These are phyloP conservation scores for Ptyas mucosa DNA, from an alignment of 2,113 vertebrate species.

Conservation along the genomic window DNA sequence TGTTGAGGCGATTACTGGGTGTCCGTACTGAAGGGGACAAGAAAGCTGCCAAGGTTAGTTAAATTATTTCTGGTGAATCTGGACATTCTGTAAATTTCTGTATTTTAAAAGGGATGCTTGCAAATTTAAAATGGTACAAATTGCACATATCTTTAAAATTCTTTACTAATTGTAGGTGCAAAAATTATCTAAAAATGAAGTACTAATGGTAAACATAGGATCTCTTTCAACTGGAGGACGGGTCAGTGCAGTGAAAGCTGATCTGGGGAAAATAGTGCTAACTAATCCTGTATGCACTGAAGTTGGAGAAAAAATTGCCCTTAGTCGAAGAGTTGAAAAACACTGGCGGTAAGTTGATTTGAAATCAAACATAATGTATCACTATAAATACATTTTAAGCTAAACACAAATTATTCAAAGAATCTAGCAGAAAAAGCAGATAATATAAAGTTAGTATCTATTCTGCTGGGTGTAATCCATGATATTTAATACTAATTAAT, in stretches of 20 bases:
- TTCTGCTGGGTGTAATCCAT: neutral
- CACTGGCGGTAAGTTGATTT: conserved; percentile 90
- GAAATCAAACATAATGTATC: neutral
- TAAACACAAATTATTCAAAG: neutral
- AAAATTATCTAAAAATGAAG: conserved; percentile 97
- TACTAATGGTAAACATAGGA: conserved; percentile 98
- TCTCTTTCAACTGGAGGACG: conserved; percentile 94
- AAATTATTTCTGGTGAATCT: neutral
- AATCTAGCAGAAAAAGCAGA: neutral
- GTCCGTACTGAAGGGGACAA: conserved; percentile 98
- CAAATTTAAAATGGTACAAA: neutral
- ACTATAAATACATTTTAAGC: neutral
- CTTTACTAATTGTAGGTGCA: conserved; percentile 80
- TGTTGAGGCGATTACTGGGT: conserved; percentile 88
- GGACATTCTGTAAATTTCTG: conserved; percentile 1
- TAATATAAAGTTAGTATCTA: neutral
- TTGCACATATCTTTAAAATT: conserved; percentile 1
- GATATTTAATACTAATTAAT: neutral
- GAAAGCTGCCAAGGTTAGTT: conserved; percentile 91
- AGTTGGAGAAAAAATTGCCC: conserved; percentile 98
- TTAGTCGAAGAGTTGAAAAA: conserved; percentile 97
- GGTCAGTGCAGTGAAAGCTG: conserved; percentile 96
- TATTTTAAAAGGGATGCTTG: neutral
- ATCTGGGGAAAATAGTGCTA: conserved; percentile 96
- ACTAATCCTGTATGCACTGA: conserved; percentile 98